phyloP scores from a whole-genome alignment of 1,140 invertebrate species.

The Cydia fagiglandana region DNA sequence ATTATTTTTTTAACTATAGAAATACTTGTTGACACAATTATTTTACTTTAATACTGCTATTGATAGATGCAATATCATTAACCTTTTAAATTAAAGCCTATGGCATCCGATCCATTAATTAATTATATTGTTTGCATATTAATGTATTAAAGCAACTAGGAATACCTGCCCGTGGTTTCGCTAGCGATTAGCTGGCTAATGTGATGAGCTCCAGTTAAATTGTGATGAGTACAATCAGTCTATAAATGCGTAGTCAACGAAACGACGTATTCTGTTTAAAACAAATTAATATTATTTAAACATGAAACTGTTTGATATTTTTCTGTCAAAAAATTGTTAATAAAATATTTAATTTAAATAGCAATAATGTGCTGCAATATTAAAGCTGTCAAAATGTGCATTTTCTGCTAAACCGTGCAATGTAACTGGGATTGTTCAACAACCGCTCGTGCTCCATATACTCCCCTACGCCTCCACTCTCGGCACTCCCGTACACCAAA shows the following conservation, averaged over 20 bases:
- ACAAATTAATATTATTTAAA: conserved; percentile 42
- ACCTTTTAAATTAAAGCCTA: conserved; percentile 36
- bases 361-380: conserved; percentile 66
- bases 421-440: conserved; percentile 44
- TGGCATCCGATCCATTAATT: conserved; percentile 34
- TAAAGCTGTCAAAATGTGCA: conserved; percentile 75
- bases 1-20: conserved; percentile 45
- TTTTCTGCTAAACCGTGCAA: conserved; percentile 57
- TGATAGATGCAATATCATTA: conserved; percentile 55
- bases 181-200: conserved; percentile 38
- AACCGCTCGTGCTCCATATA: conserved; percentile 30
- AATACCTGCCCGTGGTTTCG: conserved; percentile 36
- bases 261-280: conserved; percentile 39
- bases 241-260: conserved; percentile 46
- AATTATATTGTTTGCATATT: conserved; percentile 42
- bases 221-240: conserved; percentile 48
- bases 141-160: conserved; percentile 50
- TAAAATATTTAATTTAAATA: conserved; percentile 49
- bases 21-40: conserved; percentile 53
- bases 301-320: conserved; percentile 41
- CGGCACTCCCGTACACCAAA: conserved; percentile 50
- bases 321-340: conserved; percentile 37
- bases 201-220: conserved; percentile 43
- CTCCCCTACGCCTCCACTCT: conserved; percentile 34
- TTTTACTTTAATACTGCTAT: conserved; percentile 65